Evolutionary conservation across 2,113 vertebrate genomes (phyloP).

Genomic region (Thamnaconus septentrionalis): DNA sequence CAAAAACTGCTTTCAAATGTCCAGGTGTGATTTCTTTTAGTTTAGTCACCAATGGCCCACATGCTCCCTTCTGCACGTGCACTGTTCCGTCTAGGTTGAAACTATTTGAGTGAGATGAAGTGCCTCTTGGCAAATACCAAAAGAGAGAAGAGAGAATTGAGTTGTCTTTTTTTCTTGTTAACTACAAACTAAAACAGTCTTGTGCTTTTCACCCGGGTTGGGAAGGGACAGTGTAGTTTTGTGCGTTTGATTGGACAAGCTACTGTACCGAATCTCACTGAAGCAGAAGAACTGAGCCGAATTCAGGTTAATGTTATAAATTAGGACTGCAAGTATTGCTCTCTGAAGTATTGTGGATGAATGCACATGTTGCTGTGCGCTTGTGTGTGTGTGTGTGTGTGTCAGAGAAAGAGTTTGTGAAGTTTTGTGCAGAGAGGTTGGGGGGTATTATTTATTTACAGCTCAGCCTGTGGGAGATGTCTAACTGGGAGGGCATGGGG

Average conservation of each 20-base stretch:
- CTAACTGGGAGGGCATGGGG: constrained; percentile 81
- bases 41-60: no score
- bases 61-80: no score
- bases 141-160: no score
- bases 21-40: no score
- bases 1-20: no score
- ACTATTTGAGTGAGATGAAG: no score
- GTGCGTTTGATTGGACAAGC: constrained; percentile 16
- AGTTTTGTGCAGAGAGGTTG: constrained; percentile 13
- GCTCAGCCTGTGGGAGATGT: constrained; percentile 81
- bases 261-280: constrained; percentile 30
- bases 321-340: no score
- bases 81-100: no score
- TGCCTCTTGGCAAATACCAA: no score
- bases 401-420: constrained; percentile 18
- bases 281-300: no score
- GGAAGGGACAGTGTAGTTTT: constrained; percentile 5
- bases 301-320: no score
- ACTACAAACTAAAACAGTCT: neutral
- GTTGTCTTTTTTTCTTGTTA: no score
- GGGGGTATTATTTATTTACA: constrained; percentile 78
- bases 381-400: neutral
- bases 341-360: constrained; percentile 28
- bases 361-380: constrained; percentile 3
- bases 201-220: constrained; percentile 6